A percentile compares a stretch with the other conserved stretches of the same genome.
Conservation (phyloP, 2,113 vertebrate genomes). For the Hippocampus zosterae region DNA sequence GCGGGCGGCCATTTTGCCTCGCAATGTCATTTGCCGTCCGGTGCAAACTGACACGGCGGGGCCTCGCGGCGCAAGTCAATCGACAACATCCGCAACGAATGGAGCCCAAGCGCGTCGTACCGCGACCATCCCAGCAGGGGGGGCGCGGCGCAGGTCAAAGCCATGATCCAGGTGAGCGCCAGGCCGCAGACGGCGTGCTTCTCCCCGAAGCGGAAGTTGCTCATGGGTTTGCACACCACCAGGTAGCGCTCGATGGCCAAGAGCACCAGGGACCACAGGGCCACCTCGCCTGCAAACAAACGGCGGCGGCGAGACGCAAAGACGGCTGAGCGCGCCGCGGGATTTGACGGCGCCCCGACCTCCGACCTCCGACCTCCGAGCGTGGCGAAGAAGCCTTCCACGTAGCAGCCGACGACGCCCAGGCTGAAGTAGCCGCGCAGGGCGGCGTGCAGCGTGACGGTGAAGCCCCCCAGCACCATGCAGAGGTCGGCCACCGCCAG, state of each 20-base stretch:
- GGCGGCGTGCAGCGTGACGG: conserved; percentile 86
- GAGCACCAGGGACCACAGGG: conserved; percentile 92
- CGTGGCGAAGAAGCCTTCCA: conserved; percentile 95
- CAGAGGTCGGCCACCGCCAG: conserved; percentile 87
- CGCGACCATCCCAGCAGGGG: conserved; percentile 92
- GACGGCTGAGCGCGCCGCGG: too few relatives aligned
- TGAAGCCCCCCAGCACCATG: conserved; percentile 92
- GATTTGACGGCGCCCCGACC: too few relatives aligned
- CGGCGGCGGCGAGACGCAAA: neutral
- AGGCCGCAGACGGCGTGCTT: conserved; percentile 86
- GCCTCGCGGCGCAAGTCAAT: too few relatives aligned
- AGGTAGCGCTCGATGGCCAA: conserved; percentile 90
- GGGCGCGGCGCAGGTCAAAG: conserved; percentile 83
- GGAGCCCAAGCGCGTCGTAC: conserved; percentile 58
- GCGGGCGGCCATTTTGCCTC: too few relatives aligned
- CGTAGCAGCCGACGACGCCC: conserved; percentile 82
- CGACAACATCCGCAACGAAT: too few relatives aligned
- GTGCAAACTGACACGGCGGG: too few relatives aligned
- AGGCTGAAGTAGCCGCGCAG: conserved; percentile 90
- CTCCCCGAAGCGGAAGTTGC: conserved; percentile 91
- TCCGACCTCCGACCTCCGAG: conserved; percentile 80
- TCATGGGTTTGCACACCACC: conserved; percentile 96
- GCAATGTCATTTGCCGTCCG: too few relatives aligned
- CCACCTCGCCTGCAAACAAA: conserved; percentile 82
- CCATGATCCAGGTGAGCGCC: conserved; percentile 88